Conservation (phyloP, 2,113 vertebrate genomes). For the Macrotus californicus region DNA sequence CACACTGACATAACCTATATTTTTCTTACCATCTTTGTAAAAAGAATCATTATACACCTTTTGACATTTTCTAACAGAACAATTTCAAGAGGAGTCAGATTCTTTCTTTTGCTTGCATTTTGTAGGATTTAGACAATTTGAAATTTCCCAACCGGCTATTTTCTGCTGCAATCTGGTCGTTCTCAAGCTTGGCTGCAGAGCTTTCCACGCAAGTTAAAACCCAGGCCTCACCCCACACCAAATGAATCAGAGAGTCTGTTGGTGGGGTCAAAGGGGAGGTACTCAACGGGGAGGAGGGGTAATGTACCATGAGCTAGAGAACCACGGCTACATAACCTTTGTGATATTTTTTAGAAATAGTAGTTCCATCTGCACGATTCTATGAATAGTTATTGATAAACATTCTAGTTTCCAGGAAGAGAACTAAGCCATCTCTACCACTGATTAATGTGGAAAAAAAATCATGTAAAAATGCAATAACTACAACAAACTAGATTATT, state of each 20-base stretch:
- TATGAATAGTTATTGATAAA: constrained; percentile 15
- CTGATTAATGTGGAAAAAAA: neutral
- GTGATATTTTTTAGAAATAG: neutral
- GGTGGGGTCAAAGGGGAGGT: neutral
- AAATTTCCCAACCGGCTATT: constrained; percentile 39
- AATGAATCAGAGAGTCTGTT: neutral
- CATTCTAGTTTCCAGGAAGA: constrained; percentile 35
- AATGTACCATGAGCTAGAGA: neutral
- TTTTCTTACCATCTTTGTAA: neutral
- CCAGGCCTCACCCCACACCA: neutral
- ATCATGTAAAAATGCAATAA: neutral
- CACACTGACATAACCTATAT: neutral
- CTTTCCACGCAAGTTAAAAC: constrained; percentile 6
- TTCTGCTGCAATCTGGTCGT: constrained; percentile 42
- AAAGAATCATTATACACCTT: neutral
- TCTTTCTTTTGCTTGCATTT: neutral
- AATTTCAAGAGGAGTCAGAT: neutral
- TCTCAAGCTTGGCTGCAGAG: neutral
- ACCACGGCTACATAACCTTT: neutral
- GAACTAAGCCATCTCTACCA: neutral
- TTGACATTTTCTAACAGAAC: neutral
- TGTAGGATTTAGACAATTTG: neutral
- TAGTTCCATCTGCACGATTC: neutral
- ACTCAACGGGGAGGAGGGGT: neutral
- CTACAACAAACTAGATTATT: neutral